Evolutionary conservation across 2,888 invertebrate genomes (phyloP).

Genomic region (Agriopis aurantiaria): DNA sequence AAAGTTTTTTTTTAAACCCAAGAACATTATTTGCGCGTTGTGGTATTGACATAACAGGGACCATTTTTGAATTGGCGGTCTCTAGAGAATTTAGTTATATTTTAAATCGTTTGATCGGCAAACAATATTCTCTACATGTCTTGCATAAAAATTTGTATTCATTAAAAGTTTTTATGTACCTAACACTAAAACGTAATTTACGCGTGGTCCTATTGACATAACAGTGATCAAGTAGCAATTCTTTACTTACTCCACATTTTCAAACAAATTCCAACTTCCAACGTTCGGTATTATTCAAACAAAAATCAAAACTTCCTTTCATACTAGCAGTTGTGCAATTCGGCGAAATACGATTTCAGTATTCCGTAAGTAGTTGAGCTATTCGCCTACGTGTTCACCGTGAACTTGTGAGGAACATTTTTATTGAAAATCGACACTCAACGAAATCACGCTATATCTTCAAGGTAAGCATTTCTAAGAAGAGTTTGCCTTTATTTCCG

Average conservation of each 20-base stretch:
- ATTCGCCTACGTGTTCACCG: slow-evolving; percentile 46
- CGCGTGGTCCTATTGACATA: slow-evolving; percentile 39
- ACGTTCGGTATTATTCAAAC: slow-evolving; percentile 66
- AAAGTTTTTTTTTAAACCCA: too few species aligned
- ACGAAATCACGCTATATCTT: slow-evolving; percentile 37
- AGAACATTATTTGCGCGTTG: too few species aligned
- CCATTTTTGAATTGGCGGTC: too few species aligned
- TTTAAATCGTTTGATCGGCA: too few species aligned
- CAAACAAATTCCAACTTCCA: slow-evolving; percentile 58
- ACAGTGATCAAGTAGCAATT: slow-evolving; percentile 39
- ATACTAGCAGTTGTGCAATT: slow-evolving; percentile 56
- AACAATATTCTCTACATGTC: slow-evolving; percentile 36
- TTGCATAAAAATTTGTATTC: background rate
- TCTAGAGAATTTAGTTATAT: slow-evolving; percentile 46
- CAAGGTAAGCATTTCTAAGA: slow-evolving; percentile 43
- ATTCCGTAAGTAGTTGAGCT: slow-evolving; percentile 60
- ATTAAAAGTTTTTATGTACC: background rate
- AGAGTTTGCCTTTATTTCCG: background rate
- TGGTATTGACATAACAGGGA: too few species aligned
- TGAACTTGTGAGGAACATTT: slow-evolving; percentile 46
- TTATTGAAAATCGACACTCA: slow-evolving; percentile 48
- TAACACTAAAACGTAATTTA: background rate
- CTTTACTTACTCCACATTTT: slow-evolving; percentile 45
- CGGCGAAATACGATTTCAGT: slow-evolving; percentile 65
- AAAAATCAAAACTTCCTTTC: slow-evolving; percentile 76